A percentile compares a stretch with the other conserved stretches of the same genome.
Conservation (phyloP, 2,888 invertebrate genomes). For the Cynaeus angustus region DNA sequence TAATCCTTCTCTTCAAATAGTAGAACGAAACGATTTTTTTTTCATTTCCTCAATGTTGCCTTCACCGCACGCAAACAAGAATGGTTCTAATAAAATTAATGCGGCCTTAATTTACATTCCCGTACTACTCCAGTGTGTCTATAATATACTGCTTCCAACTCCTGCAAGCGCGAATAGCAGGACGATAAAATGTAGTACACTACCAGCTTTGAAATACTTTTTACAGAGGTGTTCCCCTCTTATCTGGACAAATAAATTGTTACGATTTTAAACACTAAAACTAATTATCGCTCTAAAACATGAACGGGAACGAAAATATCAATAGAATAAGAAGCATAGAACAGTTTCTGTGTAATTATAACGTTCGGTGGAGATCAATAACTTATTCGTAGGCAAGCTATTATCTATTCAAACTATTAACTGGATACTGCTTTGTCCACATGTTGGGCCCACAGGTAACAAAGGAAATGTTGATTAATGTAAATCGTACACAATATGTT, state of each 20-base stretch:
- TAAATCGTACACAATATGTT: neutral
- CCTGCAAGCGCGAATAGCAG: neutral
- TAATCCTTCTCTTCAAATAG: no score
- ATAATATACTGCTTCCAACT: constrained; percentile 10
- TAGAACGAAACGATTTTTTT: no score
- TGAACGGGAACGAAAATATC: neutral
- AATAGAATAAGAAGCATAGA: neutral
- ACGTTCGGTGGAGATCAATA: constrained; percentile 24
- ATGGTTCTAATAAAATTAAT: constrained; percentile 10
- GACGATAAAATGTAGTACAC: neutral
- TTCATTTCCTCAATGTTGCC: no score
- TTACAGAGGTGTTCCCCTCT: no score
- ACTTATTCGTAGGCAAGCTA: constrained; percentile 14
- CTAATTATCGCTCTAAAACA: neutral
- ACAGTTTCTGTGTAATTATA: constrained; percentile 9
- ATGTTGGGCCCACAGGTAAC: constrained; percentile 5
- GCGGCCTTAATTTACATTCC: constrained; percentile 15
- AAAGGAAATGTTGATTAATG: constrained; percentile 13
- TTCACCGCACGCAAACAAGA: constrained; percentile 2
- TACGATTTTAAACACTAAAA: no score
- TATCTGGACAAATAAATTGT: no score
- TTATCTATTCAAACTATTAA: constrained; percentile 26
- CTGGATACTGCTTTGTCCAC: constrained; percentile 12
- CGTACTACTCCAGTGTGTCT: neutral
- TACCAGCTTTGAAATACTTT: constrained; percentile 8